Conservation (phyloP, 2,113 vertebrate genomes). For the Numida meleagris region DNA sequence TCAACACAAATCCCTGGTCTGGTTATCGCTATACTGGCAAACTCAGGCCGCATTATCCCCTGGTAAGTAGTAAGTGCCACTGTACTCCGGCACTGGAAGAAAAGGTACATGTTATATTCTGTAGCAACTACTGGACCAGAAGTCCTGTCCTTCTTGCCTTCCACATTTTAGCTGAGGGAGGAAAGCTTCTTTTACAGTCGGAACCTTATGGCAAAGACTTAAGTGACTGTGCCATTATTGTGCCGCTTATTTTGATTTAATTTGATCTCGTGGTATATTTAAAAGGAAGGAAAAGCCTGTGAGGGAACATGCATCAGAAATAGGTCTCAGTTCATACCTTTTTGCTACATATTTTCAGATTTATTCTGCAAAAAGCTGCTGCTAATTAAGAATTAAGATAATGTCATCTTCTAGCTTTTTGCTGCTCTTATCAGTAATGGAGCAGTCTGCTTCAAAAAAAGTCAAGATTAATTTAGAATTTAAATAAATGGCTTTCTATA, state of each 20-base stretch:
- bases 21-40: conserved; percentile 96
- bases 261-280: not conserved
- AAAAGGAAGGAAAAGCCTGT: not conserved
- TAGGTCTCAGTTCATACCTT: not conserved
- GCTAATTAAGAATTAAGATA: not conserved
- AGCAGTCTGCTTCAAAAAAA: not conserved
- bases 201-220: not conserved
- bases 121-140: not conserved
- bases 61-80: conserved; percentile 79
- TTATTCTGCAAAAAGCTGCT: not conserved
- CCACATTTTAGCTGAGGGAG: not conserved
- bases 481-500: not conserved
- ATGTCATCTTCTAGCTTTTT: not conserved
- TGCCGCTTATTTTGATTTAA: not conserved
- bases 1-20: conserved; percentile 96
- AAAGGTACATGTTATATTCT: not conserved
- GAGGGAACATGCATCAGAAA: not conserved
- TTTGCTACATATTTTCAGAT: not conserved
- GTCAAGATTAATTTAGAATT: not conserved
- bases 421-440: not conserved
- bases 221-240: not conserved
- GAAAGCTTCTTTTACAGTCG: not conserved
- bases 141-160: not conserved
- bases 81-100: not conserved
- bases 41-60: conserved; percentile 92